These are phyloP conservation scores for Metopia argyrocephala DNA, from an alignment of 2,888 invertebrate species.

Conservation along the genomic window DNA sequence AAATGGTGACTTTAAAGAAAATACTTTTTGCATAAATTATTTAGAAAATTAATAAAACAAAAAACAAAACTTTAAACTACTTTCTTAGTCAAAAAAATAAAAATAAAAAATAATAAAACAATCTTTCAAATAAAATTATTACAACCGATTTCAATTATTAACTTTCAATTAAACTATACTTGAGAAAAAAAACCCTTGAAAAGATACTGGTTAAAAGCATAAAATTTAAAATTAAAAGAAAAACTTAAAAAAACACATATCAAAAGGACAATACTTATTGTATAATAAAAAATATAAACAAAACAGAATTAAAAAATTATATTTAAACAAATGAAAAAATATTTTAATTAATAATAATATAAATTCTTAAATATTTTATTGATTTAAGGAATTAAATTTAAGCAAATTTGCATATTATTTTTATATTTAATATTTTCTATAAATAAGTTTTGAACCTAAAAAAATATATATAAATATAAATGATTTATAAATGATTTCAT, in stretches of 20 bases:
- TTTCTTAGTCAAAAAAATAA: too few species aligned
- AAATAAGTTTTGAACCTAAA: too few species aligned
- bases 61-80: too few species aligned
- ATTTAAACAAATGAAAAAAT: constrained; percentile 57
- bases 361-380: constrained; percentile 34
- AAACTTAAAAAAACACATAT: constrained; percentile 72
- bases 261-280: constrained; percentile 78
- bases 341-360: background rate
- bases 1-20: constrained; percentile 8
- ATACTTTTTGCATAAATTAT: background rate
- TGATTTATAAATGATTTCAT: too few species aligned
- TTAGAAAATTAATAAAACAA: background rate
- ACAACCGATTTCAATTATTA: constrained; percentile 20
- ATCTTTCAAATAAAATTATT: background rate
- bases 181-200: background rate
- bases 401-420: constrained; percentile 4
- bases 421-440: too few species aligned
- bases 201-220: constrained; percentile 16
- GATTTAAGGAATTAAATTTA: constrained; percentile 47
- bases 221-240: background rate
- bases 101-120: constrained; percentile 3
- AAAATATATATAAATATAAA: too few species aligned
- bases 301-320: constrained; percentile 61
- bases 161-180: constrained; percentile 26
- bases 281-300: constrained; percentile 71